Evolutionary conservation across 2,888 invertebrate genomes (phyloP).

Genomic region (Eugnorisma glareosa): DNA sequence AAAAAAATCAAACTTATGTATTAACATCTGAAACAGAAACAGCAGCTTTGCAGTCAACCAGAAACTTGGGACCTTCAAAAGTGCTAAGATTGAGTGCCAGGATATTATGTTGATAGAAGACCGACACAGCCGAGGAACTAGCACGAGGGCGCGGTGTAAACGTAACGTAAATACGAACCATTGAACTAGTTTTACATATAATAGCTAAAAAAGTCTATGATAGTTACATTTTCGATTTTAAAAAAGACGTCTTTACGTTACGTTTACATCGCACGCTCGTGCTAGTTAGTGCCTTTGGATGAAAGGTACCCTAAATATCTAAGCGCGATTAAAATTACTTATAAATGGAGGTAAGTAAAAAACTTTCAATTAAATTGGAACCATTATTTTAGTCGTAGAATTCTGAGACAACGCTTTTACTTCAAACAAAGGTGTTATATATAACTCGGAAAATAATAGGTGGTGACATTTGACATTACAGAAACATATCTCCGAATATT

Average conservation of each 20-base stretch:
- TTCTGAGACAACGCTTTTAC: conserved; percentile 1
- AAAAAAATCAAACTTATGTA: neutral
- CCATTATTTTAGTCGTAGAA: conserved; percentile 11
- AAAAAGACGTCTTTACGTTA: neutral
- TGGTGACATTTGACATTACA: conserved; percentile 17
- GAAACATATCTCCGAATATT: neutral
- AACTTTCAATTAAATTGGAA: neutral
- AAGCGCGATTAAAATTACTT: neutral
- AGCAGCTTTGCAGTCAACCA: neutral
- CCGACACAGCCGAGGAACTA: neutral
- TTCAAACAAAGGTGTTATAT: neutral
- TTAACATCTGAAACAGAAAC: neutral
- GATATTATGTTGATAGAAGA: neutral
- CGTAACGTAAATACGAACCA: neutral
- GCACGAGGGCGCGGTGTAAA: neutral
- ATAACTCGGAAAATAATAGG: conserved; percentile 25
- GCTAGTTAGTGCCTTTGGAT: neutral
- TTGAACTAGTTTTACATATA: neutral
- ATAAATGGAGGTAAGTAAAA: neutral
- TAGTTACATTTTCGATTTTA: neutral
- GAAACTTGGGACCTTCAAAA: too few relatives aligned
- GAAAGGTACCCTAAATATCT: neutral
- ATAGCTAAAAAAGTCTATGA: neutral
- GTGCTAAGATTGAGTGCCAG: neutral
- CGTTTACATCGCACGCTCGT: neutral